phyloP scores from a whole-genome alignment of 2,113 vertebrate species.

The Suricata suricatta region DNA sequence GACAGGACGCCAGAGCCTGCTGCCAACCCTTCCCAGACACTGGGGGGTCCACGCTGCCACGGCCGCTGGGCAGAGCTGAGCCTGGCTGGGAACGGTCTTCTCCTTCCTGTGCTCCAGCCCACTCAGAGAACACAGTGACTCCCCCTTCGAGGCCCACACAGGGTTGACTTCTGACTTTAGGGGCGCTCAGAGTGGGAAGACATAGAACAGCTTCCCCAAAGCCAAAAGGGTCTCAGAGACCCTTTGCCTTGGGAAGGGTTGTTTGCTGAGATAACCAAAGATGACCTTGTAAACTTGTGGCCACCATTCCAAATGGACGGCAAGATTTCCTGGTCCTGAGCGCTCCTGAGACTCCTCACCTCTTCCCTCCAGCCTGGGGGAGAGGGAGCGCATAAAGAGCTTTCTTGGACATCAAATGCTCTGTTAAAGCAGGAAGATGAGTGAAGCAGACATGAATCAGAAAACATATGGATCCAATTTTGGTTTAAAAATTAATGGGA shows the following conservation, averaged over 20 bases:
- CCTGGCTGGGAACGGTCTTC: background rate
- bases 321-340: background rate
- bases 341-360: accelerated
- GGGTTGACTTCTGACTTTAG: background rate
- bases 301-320: background rate
- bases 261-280: background rate
- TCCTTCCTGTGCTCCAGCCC: accelerated
- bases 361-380: background rate
- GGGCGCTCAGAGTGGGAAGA: background rate
- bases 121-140: background rate
- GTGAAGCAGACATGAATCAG: conserved; percentile 76
- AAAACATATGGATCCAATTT: conserved; percentile 81
- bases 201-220: background rate
- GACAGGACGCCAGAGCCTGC: background rate
- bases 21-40: accelerated
- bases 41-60: accelerated
- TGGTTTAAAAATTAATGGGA: conserved; percentile 80
- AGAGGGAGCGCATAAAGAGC: background rate
- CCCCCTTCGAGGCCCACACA: background rate
- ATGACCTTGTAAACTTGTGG: background rate
- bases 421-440: conserved; percentile 29
- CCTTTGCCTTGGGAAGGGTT: background rate
- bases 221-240: background rate
- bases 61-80: background rate
- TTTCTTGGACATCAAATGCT: conserved; percentile 56